These are phyloP conservation scores for Sympetrum striolatum DNA, from an alignment of 2,888 invertebrate species.

Conservation along the genomic window DNA sequence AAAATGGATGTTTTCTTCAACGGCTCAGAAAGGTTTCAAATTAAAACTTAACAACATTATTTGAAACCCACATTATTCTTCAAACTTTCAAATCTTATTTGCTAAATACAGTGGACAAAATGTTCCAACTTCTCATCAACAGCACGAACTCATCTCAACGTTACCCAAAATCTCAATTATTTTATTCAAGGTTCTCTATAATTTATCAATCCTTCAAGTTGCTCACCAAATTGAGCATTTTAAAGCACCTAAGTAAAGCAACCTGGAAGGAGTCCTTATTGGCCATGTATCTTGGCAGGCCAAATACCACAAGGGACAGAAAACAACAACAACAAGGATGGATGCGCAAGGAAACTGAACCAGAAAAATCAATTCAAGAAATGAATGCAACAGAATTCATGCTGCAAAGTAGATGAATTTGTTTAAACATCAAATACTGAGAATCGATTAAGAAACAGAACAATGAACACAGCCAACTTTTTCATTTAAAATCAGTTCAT, in stretches of 20 bases:
- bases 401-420: not conserved
- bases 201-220: not conserved
- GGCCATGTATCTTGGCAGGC: not conserved
- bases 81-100: not conserved
- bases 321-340: not conserved
- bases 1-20: not conserved
- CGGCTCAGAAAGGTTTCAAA: not conserved
- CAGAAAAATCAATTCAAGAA: not conserved
- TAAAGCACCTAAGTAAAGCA: not conserved
- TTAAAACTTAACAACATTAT: not conserved
- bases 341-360: not conserved
- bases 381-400: not conserved
- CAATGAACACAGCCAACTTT: constrained; percentile 26
- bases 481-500: not conserved
- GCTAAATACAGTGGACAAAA: not conserved
- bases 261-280: not conserved
- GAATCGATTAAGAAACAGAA: not conserved
- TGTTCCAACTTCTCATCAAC: not conserved
- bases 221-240: not conserved
- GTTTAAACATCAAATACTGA: constrained; percentile 19
- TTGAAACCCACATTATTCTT: not conserved
- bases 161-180: not conserved
- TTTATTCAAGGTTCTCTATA: not conserved
- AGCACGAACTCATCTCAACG: not conserved
- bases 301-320: not conserved